These are phyloP conservation scores for Drosophila azteca DNA, from an alignment of 1,140 invertebrate species.

Conservation along the genomic window DNA sequence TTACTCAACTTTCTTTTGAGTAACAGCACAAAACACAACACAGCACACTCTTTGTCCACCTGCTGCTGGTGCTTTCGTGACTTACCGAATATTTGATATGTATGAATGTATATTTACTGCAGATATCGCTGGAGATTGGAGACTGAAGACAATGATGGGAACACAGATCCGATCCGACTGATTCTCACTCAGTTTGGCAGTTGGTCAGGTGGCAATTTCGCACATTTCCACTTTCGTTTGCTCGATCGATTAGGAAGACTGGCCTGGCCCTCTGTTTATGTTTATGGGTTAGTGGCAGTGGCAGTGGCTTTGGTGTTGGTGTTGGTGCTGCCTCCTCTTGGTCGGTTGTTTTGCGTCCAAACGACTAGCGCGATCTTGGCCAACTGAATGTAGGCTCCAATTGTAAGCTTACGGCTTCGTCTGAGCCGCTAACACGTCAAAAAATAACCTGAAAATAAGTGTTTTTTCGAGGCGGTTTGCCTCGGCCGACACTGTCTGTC, in stretches of 20 bases:
- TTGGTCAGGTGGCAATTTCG: constrained; percentile 36
- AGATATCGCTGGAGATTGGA: not conserved
- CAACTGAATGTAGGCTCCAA: constrained; percentile 62
- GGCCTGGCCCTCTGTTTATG: constrained; percentile 1
- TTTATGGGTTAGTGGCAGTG: constrained; percentile 4
- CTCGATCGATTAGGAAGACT: constrained; percentile 28
- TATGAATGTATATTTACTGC: not conserved
- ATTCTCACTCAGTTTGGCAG: constrained; percentile 7
- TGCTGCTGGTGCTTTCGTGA: not conserved
- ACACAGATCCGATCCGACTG: not conserved
- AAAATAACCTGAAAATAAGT: constrained; percentile 71
- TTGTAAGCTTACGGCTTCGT: constrained; percentile 38
- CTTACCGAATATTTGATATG: constrained; percentile 41
- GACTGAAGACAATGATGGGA: constrained; percentile 10
- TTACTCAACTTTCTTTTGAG: constrained; percentile 39
- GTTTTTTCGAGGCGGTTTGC: constrained; percentile 21
- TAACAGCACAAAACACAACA: not conserved
- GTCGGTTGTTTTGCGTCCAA: constrained; percentile 54
- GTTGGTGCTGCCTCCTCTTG: constrained; percentile 17
- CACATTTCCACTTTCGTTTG: constrained; percentile 37
- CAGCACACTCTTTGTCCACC: not conserved
- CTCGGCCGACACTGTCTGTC: not conserved
- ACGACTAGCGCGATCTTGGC: constrained; percentile 64
- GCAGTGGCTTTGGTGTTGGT: not conserved
- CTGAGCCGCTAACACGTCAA: constrained; percentile 67